Evolutionary conservation across 2,113 vertebrate genomes (phyloP), one percentile per base, ranked within the genome.

Genomic region (Ellobius talpinus): DNA sequence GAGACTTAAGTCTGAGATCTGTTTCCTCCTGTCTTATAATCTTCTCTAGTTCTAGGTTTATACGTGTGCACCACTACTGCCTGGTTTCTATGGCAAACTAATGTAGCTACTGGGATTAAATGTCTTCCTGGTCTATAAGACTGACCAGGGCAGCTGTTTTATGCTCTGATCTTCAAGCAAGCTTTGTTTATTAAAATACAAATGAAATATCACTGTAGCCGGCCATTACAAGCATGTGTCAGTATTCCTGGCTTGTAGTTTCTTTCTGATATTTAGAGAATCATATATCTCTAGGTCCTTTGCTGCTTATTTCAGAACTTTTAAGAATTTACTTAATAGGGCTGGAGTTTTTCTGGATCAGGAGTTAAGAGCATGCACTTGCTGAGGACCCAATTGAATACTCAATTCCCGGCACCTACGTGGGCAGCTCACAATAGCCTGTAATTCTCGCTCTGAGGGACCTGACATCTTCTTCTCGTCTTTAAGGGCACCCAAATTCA

Each of bases 241-340:
- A 24, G 19, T 36, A 36, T 21, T 50, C 63, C 39, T 23, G 85
- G 19, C 50, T 5, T 63, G 5, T n/a, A 19, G 84, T 97, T 95
- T 90, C 16, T 8, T 90, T 93, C 26, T 94, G 73, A 90, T 87
- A 84, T 63, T 94, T 24, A 61, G 36, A 68, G 21, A 77, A 87
- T 97, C 79, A n/a, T 72, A 31, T 87, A 1, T 26, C 82, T 86
- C 89, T 66, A 55, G 72, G 9, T 2, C 4, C 3, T 72, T 66
- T 50, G 24, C 19, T 78, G 31, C 33, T 90, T 81, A 42, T 31
- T 23, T 74, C 77, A 50, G 42, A 47, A 36, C 45, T n/a, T 87
- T 87, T 12, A 87, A 24, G 42, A 13, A 87, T 68, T 14, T 58
- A 21, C 23, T 7, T 81, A 39, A 58, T n/a, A 21, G 77, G 24